phyloP scores from a whole-genome alignment of 2,113 vertebrate species.

The Crotalus tigris region DNA sequence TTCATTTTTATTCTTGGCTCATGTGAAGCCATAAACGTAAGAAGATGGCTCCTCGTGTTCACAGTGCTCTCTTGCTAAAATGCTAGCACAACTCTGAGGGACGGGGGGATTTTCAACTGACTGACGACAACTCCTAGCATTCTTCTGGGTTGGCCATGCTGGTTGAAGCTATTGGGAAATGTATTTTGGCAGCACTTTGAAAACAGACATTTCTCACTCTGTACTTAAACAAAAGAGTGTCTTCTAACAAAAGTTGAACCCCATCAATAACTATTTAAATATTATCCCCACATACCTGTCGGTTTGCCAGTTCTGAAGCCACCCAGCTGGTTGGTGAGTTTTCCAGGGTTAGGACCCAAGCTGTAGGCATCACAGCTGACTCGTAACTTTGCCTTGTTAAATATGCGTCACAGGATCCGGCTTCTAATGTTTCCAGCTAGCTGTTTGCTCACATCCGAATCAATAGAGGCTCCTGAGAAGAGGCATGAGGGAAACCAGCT shows the following conservation, averaged over 20 bases:
- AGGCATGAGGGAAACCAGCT: neutral
- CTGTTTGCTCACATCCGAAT: conserved; percentile 21
- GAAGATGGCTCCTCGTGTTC: neutral
- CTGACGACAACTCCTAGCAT: neutral
- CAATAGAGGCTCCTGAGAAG: conserved; percentile 5
- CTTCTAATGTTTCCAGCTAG: neutral
- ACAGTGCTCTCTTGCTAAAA: neutral
- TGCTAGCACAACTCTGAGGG: neutral
- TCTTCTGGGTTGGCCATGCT: too few relatives aligned
- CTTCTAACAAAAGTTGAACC: neutral
- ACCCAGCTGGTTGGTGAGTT: fast-evolving
- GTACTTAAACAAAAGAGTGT: neutral
- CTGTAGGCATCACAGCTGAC: fast-evolving
- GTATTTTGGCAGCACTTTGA: too few relatives aligned
- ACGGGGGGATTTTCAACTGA: neutral
- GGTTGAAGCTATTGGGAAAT: neutral
- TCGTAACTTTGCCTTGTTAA: neutral
- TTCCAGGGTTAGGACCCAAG: neutral
- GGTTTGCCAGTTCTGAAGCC: neutral
- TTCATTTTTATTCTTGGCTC: neutral
- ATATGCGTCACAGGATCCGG: neutral
- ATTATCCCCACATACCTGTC: neutral
- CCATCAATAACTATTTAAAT: neutral
- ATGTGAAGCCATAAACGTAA: neutral
- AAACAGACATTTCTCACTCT: neutral